phyloP scores from a whole-genome alignment of 2,797 vertebrate species.

The Cynopterus sphinx region DNA sequence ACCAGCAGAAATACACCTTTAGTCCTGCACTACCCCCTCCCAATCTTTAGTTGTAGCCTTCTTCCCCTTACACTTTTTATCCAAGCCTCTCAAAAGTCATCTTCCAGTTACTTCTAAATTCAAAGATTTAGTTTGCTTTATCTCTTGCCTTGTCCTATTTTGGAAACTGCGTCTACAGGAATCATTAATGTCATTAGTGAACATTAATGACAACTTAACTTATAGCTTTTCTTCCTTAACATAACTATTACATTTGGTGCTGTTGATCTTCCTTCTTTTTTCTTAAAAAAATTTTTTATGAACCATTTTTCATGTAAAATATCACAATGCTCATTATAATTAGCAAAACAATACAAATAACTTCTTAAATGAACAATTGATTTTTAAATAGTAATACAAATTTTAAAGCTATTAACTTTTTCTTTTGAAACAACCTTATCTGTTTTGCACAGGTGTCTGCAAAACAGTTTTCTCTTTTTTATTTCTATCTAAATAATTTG shows the following conservation, averaged over 20 bases:
- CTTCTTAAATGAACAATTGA: neutral
- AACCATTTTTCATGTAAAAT: neutral
- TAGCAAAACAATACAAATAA: neutral
- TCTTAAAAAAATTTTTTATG: neutral
- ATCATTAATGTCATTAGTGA: neutral
- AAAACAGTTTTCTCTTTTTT: neutral
- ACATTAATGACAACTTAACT: neutral
- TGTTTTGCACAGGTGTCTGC: neutral
- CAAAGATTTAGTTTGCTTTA: neutral
- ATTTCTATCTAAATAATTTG: neutral
- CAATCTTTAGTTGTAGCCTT: neutral
- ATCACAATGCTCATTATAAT: neutral
- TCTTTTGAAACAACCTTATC: neutral
- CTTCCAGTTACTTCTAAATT: neutral
- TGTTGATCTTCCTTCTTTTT: neutral
- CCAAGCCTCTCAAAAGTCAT: neutral
- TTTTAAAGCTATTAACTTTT: slow-evolving; percentile 14
- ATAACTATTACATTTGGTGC: neutral
- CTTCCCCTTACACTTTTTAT: neutral
- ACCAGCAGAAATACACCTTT: neutral
- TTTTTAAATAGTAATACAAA: neutral
- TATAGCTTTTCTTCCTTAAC: neutral
- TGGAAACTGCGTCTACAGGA: neutral
- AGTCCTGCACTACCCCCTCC: neutral
- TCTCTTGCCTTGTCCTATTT: neutral